Conservation (phyloP, 2,888 invertebrate genomes). For the Phyllotreta striolata region DNA sequence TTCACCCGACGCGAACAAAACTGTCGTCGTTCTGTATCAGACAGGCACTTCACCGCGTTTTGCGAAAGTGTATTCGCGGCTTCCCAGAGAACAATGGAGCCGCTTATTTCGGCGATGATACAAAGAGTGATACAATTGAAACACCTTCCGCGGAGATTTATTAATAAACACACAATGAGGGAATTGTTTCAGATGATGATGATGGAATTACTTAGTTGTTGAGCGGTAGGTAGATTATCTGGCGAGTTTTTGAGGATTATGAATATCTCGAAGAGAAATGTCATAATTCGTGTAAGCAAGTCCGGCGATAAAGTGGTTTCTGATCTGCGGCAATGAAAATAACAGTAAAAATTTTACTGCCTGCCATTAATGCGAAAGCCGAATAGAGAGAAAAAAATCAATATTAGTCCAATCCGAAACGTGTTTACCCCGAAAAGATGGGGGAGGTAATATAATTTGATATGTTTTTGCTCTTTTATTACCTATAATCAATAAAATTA, state of each 20-base stretch:
- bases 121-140: slow-evolving; percentile 25
- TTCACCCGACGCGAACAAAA: slow-evolving; percentile 44
- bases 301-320: slow-evolving; percentile 38
- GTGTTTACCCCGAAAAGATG: slow-evolving; percentile 42
- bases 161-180: not conserved
- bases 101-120: slow-evolving; percentile 21
- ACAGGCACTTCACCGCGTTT: slow-evolving; percentile 41
- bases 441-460: slow-evolving; percentile 37
- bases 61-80: slow-evolving; percentile 32
- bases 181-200: too few relatives aligned
- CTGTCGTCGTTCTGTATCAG: slow-evolving; percentile 44
- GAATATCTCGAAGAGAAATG: not conserved
- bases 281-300: slow-evolving; percentile 38
- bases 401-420: slow-evolving; percentile 41
- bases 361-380: slow-evolving; percentile 39
- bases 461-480: slow-evolving; percentile 37
- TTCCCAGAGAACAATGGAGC: slow-evolving; percentile 19
- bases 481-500: slow-evolving; percentile 50
- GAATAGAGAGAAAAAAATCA: slow-evolving; percentile 39
- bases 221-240: too few relatives aligned
- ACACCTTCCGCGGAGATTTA: slow-evolving; percentile 20
- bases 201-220: too few relatives aligned
- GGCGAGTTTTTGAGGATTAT: too few relatives aligned
- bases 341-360: slow-evolving; percentile 42
- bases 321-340: slow-evolving; percentile 38